A percentile compares a stretch with the other conserved stretches of the same genome.
phyloP scores from a whole-genome alignment of 2,113 vertebrate genomes.

The Chaenocephalus aceratus region DNA sequence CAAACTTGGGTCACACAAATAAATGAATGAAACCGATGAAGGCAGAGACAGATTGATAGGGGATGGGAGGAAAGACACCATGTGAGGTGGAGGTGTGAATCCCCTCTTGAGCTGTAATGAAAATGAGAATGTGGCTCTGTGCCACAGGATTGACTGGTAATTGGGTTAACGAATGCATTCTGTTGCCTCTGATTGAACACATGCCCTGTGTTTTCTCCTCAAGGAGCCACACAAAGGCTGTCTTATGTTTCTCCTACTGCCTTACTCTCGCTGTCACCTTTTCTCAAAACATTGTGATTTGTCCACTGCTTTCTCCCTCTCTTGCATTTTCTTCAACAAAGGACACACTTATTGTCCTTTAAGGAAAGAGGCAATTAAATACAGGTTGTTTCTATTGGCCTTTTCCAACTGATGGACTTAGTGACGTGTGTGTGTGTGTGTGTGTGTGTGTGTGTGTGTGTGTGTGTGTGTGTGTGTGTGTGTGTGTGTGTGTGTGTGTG shows the following conservation, averaged over 20 bases:
- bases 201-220: conserved; percentile 52
- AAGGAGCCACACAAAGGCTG: conserved; percentile 41
- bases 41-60: conserved; percentile 32
- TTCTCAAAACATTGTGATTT: conserved; percentile 6
- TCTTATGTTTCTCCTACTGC: conserved; percentile 38
- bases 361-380: conserved; percentile 29
- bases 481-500: conserved; percentile 45
- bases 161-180: conserved; percentile 81
- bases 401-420: conserved; percentile 49
- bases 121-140: conserved; percentile 60
- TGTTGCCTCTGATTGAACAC: conserved; percentile 77
- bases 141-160: conserved; percentile 74
- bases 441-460: conserved; percentile 47
- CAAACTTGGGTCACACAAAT: conserved; percentile 18
- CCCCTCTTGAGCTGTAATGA: too few relatives aligned
- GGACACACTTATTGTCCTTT: conserved; percentile 39
- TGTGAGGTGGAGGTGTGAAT: conserved; percentile 53
- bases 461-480: conserved; percentile 46
- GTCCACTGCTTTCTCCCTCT: conserved; percentile 23
- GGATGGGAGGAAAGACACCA: conserved; percentile 22
- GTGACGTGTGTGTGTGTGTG: conserved; percentile 35
- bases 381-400: conserved; percentile 45
- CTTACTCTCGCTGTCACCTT: conserved; percentile 33
- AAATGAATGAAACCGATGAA: conserved; percentile 25
- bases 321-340: conserved; percentile 30